Conservation (phyloP, 2,888 invertebrate species). For the Tipula vernalis region DNA sequence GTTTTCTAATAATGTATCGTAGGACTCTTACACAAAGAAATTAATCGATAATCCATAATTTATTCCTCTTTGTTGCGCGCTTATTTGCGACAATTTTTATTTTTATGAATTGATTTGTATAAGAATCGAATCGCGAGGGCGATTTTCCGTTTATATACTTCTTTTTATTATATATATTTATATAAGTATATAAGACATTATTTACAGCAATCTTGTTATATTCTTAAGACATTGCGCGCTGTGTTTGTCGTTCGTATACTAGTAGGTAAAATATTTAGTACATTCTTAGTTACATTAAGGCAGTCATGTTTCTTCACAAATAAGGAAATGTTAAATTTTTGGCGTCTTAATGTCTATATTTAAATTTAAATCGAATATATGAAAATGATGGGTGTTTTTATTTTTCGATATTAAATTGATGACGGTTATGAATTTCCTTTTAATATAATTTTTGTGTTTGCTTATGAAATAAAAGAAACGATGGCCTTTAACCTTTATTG, state of each 20-base stretch:
- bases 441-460: not conserved
- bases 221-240: not conserved
- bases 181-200: not conserved
- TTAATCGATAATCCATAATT: not conserved
- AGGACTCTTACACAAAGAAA: not conserved
- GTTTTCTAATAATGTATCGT: not conserved
- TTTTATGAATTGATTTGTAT: not conserved
- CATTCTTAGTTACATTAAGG: not conserved
- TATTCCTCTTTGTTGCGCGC: not conserved
- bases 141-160: not conserved
- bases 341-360: not conserved
- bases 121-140: not conserved
- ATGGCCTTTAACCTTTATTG: not conserved
- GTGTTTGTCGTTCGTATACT: not conserved
- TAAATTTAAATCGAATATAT: not conserved
- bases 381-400: not conserved
- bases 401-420: not conserved
- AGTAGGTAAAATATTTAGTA: not conserved
- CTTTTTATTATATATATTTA: no score
- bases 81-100: not conserved
- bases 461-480: not conserved
- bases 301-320: not conserved
- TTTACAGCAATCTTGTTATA: not conserved
- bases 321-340: not conserved
- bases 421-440: not conserved